phyloP scores from a whole-genome alignment of 2,888 invertebrate species.

The Caenorhabditis panamensis region DNA sequence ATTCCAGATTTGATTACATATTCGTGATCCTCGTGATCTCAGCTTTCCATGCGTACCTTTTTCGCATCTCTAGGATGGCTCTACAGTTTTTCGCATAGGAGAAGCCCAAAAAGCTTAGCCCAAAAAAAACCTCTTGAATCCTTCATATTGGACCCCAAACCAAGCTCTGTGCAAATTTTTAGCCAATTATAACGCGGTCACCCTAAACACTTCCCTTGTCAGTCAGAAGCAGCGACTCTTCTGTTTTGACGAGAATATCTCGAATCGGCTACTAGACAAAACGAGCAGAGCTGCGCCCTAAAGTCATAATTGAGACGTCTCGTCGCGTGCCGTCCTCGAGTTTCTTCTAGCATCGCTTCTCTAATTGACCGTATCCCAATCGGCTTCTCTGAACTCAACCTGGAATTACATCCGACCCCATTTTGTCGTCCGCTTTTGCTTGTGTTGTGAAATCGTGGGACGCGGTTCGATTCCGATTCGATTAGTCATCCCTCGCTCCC shows the following conservation, averaged over 20 bases:
- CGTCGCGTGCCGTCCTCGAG: conserved; percentile 6
- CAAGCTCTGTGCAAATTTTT: too few species aligned
- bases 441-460: not conserved
- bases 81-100: too few species aligned
- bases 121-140: too few species aligned
- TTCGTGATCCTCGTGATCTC: too few species aligned
- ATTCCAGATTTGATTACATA: too few species aligned
- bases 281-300: not conserved
- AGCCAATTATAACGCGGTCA: too few species aligned
- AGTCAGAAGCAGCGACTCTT: not conserved
- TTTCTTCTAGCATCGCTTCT: not conserved
- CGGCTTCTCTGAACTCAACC: not conserved
- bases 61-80: too few species aligned
- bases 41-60: too few species aligned
- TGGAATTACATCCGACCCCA: not conserved
- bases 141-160: too few species aligned
- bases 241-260: not conserved
- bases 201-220: not conserved
- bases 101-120: too few species aligned
- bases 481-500: conserved; percentile 8
- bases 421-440: too few species aligned
- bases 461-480: not conserved
- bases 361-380: conserved; percentile 16
- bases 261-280: not conserved
- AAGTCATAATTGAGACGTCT: not conserved